A percentile compares a stretch with the other conserved stretches of the same genome.
These are phyloP conservation scores for Drosophila cracens DNA, from an alignment of 2,888 invertebrate genomes.

Conservation along the genomic window DNA sequence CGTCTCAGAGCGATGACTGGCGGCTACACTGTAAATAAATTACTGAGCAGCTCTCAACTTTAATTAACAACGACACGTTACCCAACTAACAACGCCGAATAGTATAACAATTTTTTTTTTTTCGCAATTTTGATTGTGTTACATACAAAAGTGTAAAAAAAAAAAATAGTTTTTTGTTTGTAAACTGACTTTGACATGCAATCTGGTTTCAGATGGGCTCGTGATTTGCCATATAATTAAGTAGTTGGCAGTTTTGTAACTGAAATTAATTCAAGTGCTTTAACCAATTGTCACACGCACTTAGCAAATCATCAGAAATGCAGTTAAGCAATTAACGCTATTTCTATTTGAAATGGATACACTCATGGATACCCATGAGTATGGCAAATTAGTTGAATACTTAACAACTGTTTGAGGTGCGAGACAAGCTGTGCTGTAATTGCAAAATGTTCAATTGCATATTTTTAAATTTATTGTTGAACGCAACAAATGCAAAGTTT, in stretches of 20 bases:
- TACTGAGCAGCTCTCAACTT: constrained; percentile 44
- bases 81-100: constrained; percentile 7
- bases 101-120: constrained; percentile 19
- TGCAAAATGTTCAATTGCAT: constrained; percentile 8
- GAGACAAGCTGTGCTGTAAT: constrained; percentile 1
- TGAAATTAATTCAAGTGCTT: constrained; percentile 48
- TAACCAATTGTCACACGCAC: constrained; percentile 55
- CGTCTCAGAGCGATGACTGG: constrained; percentile 38
- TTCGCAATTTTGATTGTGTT: constrained; percentile 40
- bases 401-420: constrained; percentile 7
- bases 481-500: constrained; percentile 16
- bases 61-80: constrained; percentile 71
- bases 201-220: constrained; percentile 42
- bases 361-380: constrained; percentile 7
- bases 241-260: constrained; percentile 56
- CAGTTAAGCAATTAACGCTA: constrained; percentile 18
- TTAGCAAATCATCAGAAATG: constrained; percentile 38
- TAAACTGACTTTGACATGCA: constrained; percentile 40
- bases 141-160: constrained; percentile 31
- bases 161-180: not conserved
- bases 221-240: constrained; percentile 46
- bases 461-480: constrained; percentile 5
- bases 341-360: constrained; percentile 13
- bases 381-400: constrained; percentile 22
- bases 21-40: constrained; percentile 12